Percentiles rank a stretch among this genome's conserved stretches.
Evolutionary conservation across 2,888 invertebrate species (phyloP).

Genomic region (Nasonia oneida): DNA sequence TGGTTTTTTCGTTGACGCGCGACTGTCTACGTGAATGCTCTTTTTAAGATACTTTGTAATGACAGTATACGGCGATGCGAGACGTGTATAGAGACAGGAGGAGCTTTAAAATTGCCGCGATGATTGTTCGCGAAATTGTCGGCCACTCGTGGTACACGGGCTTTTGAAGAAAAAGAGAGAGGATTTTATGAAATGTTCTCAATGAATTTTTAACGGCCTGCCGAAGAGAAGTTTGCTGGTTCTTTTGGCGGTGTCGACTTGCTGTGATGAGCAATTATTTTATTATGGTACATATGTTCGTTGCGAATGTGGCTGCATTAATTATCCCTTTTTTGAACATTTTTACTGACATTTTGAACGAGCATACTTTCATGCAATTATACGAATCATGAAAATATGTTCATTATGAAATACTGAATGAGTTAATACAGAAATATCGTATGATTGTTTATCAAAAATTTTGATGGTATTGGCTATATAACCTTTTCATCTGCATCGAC

Average conservation of each 20-base stretch:
- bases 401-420: too few relatives aligned
- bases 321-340: neutral
- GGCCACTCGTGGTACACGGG: slow-evolving; percentile 22
- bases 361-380: neutral
- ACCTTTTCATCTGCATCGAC: too few relatives aligned
- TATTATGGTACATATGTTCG: neutral
- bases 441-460: too few relatives aligned
- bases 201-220: neutral
- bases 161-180: slow-evolving; percentile 27
- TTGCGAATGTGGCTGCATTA: neutral
- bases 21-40: neutral
- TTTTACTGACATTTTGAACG: neutral
- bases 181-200: slow-evolving; percentile 20
- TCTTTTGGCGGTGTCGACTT: neutral
- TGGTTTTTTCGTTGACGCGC: slow-evolving; percentile 3
- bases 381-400: neutral
- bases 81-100: neutral
- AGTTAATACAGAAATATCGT: too few relatives aligned
- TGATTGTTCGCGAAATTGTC: slow-evolving; percentile 42
- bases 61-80: slow-evolving; percentile 29
- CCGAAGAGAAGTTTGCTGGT: neutral
- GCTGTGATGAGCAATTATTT: neutral
- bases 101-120: slow-evolving; percentile 34
- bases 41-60: slow-evolving; percentile 41
- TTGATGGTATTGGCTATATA: too few relatives aligned